Evolutionary conservation across 2,797 vertebrate genomes (phyloP).

Genomic region (Sus cebifrons): DNA sequence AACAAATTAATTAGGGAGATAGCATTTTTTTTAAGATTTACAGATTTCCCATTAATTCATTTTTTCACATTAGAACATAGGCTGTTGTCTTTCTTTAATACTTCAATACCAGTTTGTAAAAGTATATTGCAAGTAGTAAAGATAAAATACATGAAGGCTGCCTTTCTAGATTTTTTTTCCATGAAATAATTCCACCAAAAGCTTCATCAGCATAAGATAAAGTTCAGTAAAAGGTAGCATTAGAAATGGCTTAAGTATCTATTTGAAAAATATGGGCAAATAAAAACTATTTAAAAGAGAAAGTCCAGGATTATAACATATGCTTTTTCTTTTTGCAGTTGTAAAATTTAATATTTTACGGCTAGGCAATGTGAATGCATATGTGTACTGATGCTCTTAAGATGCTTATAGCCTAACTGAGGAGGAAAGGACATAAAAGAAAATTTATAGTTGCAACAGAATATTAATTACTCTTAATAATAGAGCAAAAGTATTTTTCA

Average conservation of each 20-base stretch:
- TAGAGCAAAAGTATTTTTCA: constrained; percentile 26
- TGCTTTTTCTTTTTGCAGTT: constrained; percentile 48
- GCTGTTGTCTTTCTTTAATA: constrained; percentile 21
- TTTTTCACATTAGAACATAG: constrained; percentile 24
- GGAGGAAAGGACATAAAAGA: constrained; percentile 37
- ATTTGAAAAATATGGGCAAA: constrained; percentile 29
- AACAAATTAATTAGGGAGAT: constrained; percentile 33
- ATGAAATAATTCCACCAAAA: constrained; percentile 54
- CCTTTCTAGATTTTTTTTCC: constrained; percentile 51
- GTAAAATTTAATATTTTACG: constrained; percentile 38
- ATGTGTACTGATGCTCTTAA: constrained; percentile 43
- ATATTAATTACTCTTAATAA: constrained; percentile 58
- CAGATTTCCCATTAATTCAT: constrained; percentile 23
- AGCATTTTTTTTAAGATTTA: constrained; percentile 52
- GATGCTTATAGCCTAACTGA: constrained; percentile 34
- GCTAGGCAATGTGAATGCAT: constrained; percentile 39
- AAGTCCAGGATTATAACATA: constrained; percentile 10
- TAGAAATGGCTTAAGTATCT: constrained; percentile 36
- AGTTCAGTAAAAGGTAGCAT: constrained; percentile 31
- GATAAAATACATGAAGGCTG: constrained; percentile 46
- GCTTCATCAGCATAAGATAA: constrained; percentile 55
- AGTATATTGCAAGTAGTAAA: constrained; percentile 39
- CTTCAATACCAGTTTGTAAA: constrained; percentile 5
- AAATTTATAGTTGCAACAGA: constrained; percentile 26
- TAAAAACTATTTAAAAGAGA: constrained; percentile 49